Evolutionary conservation across 2,888 invertebrate genomes (phyloP).

Genomic region (Tromatobia lineatoria): DNA sequence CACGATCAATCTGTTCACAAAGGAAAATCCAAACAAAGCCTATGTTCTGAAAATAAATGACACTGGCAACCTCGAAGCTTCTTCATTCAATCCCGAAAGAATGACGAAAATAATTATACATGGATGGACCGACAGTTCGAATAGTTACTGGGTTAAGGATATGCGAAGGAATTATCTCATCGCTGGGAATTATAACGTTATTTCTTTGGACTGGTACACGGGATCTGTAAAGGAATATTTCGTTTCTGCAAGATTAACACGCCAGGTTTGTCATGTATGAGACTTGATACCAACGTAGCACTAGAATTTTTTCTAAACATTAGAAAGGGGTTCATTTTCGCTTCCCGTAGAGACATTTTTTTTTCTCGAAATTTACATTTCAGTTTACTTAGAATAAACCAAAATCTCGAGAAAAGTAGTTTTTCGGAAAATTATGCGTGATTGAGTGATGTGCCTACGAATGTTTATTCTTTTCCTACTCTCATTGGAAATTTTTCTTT

Average conservation of each 20-base stretch:
- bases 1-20: conserved; percentile 77
- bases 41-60: conserved; percentile 71
- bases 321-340: too few relatives aligned
- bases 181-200: conserved; percentile 85
- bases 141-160: conserved; percentile 77
- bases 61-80: conserved; percentile 67
- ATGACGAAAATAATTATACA: conserved; percentile 85
- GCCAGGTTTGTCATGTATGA: conserved; percentile 68
- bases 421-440: too few relatives aligned
- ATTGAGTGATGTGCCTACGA: too few relatives aligned
- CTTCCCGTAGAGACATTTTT: too few relatives aligned
- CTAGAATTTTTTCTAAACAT: too few relatives aligned
- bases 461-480: too few relatives aligned
- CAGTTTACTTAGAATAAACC: too few relatives aligned
- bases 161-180: conserved; percentile 84
- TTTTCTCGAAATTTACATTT: too few relatives aligned
- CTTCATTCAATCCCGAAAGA: conserved; percentile 70
- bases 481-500: too few relatives aligned
- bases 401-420: too few relatives aligned
- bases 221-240: conserved; percentile 78
- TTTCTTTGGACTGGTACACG: conserved; percentile 86
- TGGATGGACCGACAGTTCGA: conserved; percentile 85
- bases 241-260: conserved; percentile 73
- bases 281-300: too few relatives aligned
- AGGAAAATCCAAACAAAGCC: conserved; percentile 70